Base-by-base conservation (phyloP, 2,888 invertebrate species). In the Pseudococcus jackbeardsleyi region DNA sequence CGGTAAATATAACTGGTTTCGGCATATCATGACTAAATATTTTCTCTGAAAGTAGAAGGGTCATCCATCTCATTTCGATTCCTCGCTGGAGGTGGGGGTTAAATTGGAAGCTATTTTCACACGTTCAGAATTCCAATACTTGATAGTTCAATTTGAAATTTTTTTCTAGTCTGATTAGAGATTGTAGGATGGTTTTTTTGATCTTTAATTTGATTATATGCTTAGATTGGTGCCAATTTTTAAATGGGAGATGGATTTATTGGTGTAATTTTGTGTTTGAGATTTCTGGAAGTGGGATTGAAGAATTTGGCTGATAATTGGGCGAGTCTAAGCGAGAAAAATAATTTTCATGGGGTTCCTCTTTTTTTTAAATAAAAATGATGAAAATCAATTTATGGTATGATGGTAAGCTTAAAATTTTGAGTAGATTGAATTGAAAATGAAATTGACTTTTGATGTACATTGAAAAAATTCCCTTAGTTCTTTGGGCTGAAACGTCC, bases 1-100 rank as follows among this genome's bases (percentile, higher is more conserved):
- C 72, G 33, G 72, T 72, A 72, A 72, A 72, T 72, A 72, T 72
- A 72, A 72, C 72, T 72, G 72, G 72, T 72, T 72, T 72, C 72
- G 72, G 72, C 72, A 72, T 72, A 72, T 72, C 72, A 72, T 72
- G 72, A 72, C 72, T 72, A 72, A 72, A 72, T 33, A 72, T 72
- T 72, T 72, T 72, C 72, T 72, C 72, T 17, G 72, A 72, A 72
- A 72, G 72, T 72, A 33, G 72, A 72, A 72, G 72, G 72, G 72
- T 72, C 72, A 72, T 72, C 72, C 33, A 26, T 72, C 33, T 72
- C 33, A 33, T 64, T 22, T 19, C 6, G 15, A 22, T 64, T 72
- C 72, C 2, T 26, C 15, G 72, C 6, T 17, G 17, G 33, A 72
- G 72, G 33, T 17, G 15, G 72, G 33, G 39, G 33, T 11, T 33